Conservation (phyloP, 1,140 invertebrate species). For the Bombus superbus region DNA sequence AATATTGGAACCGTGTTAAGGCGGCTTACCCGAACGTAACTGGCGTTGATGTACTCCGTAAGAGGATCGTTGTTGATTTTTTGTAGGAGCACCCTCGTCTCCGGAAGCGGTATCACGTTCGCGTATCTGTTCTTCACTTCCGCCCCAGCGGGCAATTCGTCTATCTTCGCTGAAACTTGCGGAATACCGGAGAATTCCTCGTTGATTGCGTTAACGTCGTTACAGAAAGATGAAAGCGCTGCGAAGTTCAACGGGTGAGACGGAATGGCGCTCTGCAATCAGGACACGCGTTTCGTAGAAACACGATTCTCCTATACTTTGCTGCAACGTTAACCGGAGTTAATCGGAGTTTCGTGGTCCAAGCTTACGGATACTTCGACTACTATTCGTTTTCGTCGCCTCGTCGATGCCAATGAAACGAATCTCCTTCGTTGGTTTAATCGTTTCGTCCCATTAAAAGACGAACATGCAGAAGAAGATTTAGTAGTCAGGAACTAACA, state of each 20-base stretch:
- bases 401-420: neutral
- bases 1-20: too few relatives aligned
- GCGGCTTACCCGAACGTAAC: slow-evolving; percentile 90
- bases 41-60: slow-evolving; percentile 96
- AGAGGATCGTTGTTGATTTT: slow-evolving; percentile 88
- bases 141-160: slow-evolving; percentile 92
- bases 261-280: slow-evolving; percentile 85
- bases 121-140: slow-evolving; percentile 97
- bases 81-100: slow-evolving; percentile 91
- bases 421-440: neutral
- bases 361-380: neutral
- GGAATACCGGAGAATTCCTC: slow-evolving; percentile 92
- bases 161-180: slow-evolving; percentile 88
- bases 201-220: slow-evolving; percentile 88
- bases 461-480: neutral
- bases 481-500: neutral
- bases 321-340: neutral
- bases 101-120: slow-evolving; percentile 95
- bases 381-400: too few relatives aligned
- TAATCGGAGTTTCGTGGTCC: neutral
- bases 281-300: slow-evolving; percentile 19
- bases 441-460: too few relatives aligned
- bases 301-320: neutral
- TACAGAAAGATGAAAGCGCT: slow-evolving; percentile 88
- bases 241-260: slow-evolving; percentile 89